phyloP scores from a whole-genome alignment of 2,888 invertebrate species.

The Monopis laevigella region DNA sequence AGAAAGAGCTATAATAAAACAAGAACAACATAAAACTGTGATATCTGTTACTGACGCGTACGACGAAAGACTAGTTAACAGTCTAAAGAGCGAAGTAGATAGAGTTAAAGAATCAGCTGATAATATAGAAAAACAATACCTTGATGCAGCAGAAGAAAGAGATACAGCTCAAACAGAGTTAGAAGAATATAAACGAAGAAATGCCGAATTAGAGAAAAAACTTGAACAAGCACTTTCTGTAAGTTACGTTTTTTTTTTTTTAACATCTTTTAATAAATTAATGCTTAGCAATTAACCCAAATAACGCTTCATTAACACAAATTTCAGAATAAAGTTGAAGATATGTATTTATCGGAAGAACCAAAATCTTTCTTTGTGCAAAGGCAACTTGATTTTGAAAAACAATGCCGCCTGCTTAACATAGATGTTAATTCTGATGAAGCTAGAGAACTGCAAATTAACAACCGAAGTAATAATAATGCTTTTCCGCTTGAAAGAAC shows the following conservation, averaged over 20 bases:
- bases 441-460: conserved; percentile 40
- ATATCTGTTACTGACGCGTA: conserved; percentile 65
- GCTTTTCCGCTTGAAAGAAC: conserved; percentile 18
- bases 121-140: conserved; percentile 82
- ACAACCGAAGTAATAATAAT: conserved; percentile 33
- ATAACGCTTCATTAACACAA: conserved; percentile 25
- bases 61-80: conserved; percentile 73
- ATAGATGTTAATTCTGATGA: conserved; percentile 49
- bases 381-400: conserved; percentile 53
- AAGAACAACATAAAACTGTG: conserved; percentile 61
- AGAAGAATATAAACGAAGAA: conserved; percentile 82
- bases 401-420: conserved; percentile 54
- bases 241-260: conserved; percentile 23
- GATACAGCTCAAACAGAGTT: conserved; percentile 78
- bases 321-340: conserved; percentile 47
- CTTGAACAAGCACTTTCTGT: conserved; percentile 74
- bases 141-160: conserved; percentile 77
- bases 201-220: conserved; percentile 80
- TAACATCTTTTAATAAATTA: conserved; percentile 3
- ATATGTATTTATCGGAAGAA: conserved; percentile 39
- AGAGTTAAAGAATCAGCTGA: conserved; percentile 82
- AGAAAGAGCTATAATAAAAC: conserved; percentile 66
- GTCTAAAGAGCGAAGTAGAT: conserved; percentile 78
- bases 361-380: conserved; percentile 58
- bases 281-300: conserved; percentile 3